phyloP scores from a whole-genome alignment of 2,797 vertebrate species.

The Zalophus californianus region DNA sequence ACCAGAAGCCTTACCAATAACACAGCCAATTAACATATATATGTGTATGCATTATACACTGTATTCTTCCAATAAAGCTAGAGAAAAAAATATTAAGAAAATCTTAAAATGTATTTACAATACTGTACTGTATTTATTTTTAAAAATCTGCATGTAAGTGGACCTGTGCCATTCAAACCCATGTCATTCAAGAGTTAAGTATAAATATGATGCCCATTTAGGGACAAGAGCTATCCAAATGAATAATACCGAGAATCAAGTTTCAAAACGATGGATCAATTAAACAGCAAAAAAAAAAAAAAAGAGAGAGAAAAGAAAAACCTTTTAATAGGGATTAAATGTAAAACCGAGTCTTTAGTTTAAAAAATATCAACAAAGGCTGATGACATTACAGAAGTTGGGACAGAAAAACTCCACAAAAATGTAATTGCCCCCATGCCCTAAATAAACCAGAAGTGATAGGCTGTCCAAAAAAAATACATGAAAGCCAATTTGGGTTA shows the following conservation, averaged over 20 bases:
- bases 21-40: neutral
- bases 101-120: neutral
- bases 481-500: conserved; percentile 74
- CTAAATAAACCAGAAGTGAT: conserved; percentile 60
- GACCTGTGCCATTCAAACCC: neutral
- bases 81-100: neutral
- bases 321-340: neutral
- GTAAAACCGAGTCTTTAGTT: conserved; percentile 4
- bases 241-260: neutral
- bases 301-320: neutral
- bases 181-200: neutral
- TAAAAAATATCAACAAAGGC: conserved; percentile 36
- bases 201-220: conserved; percentile 26
- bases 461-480: neutral
- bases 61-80: neutral
- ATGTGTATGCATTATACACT: neutral
- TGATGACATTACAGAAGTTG: neutral
- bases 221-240: conserved; percentile 12
- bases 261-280: conserved; percentile 15
- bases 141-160: neutral
- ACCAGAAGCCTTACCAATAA: neutral
- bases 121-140: neutral
- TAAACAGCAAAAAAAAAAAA: neutral
- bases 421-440: neutral
- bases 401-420: conserved; percentile 38